phyloP scores from a whole-genome alignment of 2,888 invertebrate genomes.

The Standfussiana lucernea region DNA sequence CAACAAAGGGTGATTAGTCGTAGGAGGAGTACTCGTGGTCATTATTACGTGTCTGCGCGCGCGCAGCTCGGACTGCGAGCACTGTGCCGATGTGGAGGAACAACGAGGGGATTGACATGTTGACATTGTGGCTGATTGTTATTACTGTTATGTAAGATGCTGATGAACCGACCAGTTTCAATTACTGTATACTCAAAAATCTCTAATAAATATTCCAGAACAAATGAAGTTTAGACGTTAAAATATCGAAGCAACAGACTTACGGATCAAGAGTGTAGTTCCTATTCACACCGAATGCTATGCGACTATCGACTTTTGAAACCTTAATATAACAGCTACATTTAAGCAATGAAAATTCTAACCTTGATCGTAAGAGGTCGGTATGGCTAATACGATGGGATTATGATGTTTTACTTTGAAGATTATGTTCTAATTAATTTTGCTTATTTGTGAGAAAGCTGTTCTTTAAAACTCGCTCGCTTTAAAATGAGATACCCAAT shows the following conservation, averaged over 20 bases:
- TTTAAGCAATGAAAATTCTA: too few species aligned
- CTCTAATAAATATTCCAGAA: background rate
- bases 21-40: constrained; percentile 16
- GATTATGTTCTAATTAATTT: background rate
- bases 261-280: too few species aligned
- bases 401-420: background rate
- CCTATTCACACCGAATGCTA: background rate
- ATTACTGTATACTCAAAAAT: background rate
- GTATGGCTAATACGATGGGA: too few species aligned
- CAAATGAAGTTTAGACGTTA: background rate
- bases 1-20: constrained; percentile 56
- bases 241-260: background rate
- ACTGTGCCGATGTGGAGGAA: constrained; percentile 15
- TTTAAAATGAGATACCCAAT: constrained; percentile 4
- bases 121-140: background rate
- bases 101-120: constrained; percentile 4
- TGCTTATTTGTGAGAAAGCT: background rate
- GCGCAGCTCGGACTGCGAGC: constrained; percentile 30
- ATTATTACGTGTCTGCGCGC: constrained; percentile 33
- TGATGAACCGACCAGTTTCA: background rate
- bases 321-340: too few species aligned
- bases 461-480: constrained; percentile 1
- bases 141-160: background rate
- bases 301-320: background rate
- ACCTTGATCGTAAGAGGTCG: too few species aligned